Conservation (phyloP, 2,113 vertebrate species). For the Orientallactaga bullata region DNA sequence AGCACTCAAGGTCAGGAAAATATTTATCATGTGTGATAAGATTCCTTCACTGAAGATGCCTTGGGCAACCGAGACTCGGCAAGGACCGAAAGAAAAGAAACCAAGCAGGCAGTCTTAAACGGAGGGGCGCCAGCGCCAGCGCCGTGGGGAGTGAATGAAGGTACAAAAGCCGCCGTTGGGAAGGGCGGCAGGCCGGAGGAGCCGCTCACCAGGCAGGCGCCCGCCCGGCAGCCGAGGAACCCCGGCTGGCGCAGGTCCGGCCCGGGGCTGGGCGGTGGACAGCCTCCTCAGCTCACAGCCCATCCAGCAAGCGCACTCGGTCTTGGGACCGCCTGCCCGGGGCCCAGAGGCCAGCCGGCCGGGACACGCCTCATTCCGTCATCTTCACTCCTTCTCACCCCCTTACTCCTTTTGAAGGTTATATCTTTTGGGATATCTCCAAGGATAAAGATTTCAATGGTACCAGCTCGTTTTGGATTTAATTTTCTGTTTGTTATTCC, state of each 20-base stretch:
- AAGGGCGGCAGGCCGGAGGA: neutral
- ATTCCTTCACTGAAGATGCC: neutral
- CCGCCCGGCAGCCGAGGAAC: neutral
- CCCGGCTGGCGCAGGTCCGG: neutral
- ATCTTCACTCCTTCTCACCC: slow-evolving; percentile 84
- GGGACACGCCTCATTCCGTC: slow-evolving; percentile 82
- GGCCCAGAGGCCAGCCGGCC: slow-evolving; percentile 61
- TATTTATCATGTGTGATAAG: slow-evolving; percentile 60
- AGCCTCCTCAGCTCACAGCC: slow-evolving; percentile 48
- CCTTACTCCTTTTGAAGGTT: no score
- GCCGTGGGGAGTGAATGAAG: no score
- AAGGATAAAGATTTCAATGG: no score
- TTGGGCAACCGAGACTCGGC: neutral
- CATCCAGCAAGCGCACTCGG: neutral
- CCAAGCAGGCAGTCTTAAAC: neutral
- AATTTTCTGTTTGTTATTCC: no score
- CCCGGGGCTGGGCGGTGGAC: fast-evolving
- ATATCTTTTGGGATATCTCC: no score
- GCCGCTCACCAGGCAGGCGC: neutral
- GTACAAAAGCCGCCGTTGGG: no score
- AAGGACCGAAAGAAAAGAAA: neutral
- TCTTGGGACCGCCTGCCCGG: neutral
- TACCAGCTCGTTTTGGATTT: no score
- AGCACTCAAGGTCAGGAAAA: slow-evolving; percentile 73
- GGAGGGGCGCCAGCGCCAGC: neutral